Base-by-base conservation (phyloP, 2,888 invertebrate species). In the Fragum whitleyi region DNA sequence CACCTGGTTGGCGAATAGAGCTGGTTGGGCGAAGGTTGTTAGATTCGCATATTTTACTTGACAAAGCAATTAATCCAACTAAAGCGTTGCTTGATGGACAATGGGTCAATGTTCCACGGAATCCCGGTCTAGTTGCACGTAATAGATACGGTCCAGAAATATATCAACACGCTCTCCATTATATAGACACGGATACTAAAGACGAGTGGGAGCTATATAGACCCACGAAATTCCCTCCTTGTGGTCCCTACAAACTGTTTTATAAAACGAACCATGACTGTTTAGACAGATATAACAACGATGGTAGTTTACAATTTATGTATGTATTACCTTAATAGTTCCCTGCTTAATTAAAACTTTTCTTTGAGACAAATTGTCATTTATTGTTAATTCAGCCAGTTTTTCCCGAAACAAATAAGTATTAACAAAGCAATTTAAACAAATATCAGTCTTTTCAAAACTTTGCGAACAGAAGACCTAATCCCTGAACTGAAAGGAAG, bases 81-180 rank as follows among this genome's bases (percentile, higher is more conserved):
- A 82, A 86, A 55, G 86, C 91, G 11, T 73, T 90, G 29, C 77
- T 91, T 7, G 86, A 90, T 57, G 91, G 91, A 1, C 79, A 86
- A 7, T 92, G 92, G 92, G 86, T 92, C 11, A 81, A 85, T 42
- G 89, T 84, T 1, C 91, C 90, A 29, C 79, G 89, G 29, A 93
- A 92, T 76, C 93, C 93, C 0, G 93, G 93, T 9, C 85, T 88
- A 6, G 90, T 90, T 80, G 88, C 88, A 2, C 73, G 93, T 26
- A 91, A 91, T 73, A 83, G 92, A 57, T 92, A 91, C 67, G 93
- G 93, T 2, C 81, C 84, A 39, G 90, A 92, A 65, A 88, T 90
- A 32, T 90, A 92, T 29, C 83, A 86, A 39, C 93, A 93, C 83
- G 90, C 92, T 3, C 89, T 89, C 42, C 87, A 90, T 76, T 90